Conservation (phyloP, 2,888 invertebrate species). For the Cyrtodaria siliqua region DNA sequence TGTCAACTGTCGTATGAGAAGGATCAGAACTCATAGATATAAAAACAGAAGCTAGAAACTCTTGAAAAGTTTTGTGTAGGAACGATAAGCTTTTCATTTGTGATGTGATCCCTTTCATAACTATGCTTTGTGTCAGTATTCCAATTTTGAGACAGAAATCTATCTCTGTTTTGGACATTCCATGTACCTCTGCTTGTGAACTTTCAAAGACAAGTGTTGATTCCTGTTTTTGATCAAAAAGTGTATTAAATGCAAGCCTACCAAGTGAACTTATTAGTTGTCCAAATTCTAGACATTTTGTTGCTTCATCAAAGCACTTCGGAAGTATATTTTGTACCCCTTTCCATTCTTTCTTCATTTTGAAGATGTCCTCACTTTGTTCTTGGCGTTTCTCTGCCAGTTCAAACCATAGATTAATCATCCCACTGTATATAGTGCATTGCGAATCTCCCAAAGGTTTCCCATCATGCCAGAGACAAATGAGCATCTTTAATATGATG, state of each 20-base stretch:
- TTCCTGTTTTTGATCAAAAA: neutral
- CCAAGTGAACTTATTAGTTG: neutral
- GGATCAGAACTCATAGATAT: neutral
- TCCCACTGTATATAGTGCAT: slow-evolving; percentile 20
- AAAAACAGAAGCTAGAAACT: slow-evolving; percentile 11
- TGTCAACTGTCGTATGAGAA: no score
- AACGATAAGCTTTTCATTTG: neutral
- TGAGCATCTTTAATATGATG: slow-evolving; percentile 11
- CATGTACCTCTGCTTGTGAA: no score
- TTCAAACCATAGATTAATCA: slow-evolving; percentile 19
- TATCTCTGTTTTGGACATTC: neutral
- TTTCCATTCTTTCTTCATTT: no score
- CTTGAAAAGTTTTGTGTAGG: slow-evolving; percentile 21
- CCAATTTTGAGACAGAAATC: slow-evolving; percentile 2
- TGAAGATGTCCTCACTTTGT: no score
- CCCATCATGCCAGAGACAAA: slow-evolving; percentile 18
- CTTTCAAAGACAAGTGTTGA: neutral
- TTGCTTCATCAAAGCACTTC: neutral
- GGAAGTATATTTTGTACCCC: neutral
- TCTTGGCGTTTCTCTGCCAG: neutral
- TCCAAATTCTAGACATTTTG: neutral
- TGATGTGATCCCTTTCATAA: neutral
- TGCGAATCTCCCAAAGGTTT: slow-evolving; percentile 8
- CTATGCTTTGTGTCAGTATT: slow-evolving; percentile 6
- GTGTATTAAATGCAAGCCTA: neutral